Base-by-base conservation (phyloP, 2,113 vertebrate species). In the Anthoscopus minutus region DNA sequence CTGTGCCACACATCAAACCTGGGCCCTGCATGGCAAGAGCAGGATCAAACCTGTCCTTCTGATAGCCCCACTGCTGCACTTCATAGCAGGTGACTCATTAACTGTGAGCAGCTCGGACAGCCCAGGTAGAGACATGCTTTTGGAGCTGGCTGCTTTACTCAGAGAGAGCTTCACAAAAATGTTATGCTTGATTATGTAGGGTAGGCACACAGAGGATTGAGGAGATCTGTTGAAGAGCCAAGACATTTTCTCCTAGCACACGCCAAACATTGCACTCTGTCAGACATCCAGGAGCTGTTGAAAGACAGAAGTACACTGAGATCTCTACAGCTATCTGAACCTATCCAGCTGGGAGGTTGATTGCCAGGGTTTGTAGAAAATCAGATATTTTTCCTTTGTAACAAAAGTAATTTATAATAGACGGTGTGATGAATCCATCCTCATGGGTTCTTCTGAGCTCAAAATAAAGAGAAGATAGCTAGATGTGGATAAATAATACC, bases 191-290 rank as follows among this genome's bases (percentile, higher is more conserved):
- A 13, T 73, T 3, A 33, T 25, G n/a, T 70, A 64, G 50, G 53
- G 35, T 13, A 64, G 56, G 47, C 7, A 50, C 28, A 11, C 18
- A 31, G 57, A 61, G 37, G 44, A n/a, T 37, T 42, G 38, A 81
- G 38, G n/a, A 91, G 45, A 47, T 47, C 71, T 0, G 0, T 38
- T 73, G 31, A 27, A 62, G 35, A 78, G 27, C 25, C 50, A 53
- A 51, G 24, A 35, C 11, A 16, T 15, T 79, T 74, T 50, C 74
- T 37, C 31, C 33, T 1, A 2, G 51, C 24, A 50, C 33, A 42
- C 4, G 6, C n/a, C 69, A 42, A 45, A 30, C 0, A 0, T 3
- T n/a, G 50, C 7, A 2, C 24, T 82, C 33, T 30, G 16, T 86
- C 48, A 81, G 67, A 58, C 24, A 67, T 15, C n/a, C 64, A 51